A percentile compares a stretch with the other conserved stretches of the same genome.
Conservation (phyloP, 2,113 vertebrate genomes). For the Silurus meridionalis region DNA sequence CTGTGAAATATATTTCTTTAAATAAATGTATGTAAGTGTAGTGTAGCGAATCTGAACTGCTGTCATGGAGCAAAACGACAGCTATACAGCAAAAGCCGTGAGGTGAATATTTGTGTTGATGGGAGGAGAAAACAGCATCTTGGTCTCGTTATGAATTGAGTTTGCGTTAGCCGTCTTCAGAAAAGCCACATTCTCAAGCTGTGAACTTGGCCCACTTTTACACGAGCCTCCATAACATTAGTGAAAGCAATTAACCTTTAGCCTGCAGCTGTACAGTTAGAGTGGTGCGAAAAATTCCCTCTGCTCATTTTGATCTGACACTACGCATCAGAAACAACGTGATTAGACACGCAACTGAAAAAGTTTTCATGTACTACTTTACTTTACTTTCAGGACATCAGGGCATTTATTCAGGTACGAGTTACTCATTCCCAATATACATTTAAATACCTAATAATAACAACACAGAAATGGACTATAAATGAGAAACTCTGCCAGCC, state of each 20-base stretch:
- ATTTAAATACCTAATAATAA: neutral
- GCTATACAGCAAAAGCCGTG: neutral
- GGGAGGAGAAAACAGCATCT: slow-evolving; percentile 18
- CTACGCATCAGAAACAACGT: slow-evolving; percentile 24
- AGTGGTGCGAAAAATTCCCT: slow-evolving; percentile 30
- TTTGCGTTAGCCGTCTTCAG: slow-evolving; percentile 30
- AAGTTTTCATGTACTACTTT: neutral
- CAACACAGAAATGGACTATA: neutral
- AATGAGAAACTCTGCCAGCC: slow-evolving; percentile 16
- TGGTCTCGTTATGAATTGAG: slow-evolving; percentile 29
- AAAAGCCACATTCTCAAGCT: slow-evolving; percentile 48
- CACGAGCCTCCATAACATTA: slow-evolving; percentile 54
- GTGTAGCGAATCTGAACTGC: neutral
- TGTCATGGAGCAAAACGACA: neutral
- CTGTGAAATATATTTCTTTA: neutral
- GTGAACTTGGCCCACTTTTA: slow-evolving; percentile 50
- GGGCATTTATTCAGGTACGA: neutral
- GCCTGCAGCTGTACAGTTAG: slow-evolving; percentile 51
- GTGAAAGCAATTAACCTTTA: slow-evolving; percentile 59
- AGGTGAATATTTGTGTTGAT: slow-evolving; percentile 15
- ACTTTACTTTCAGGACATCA: neutral
- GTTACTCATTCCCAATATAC: neutral
- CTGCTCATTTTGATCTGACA: slow-evolving; percentile 38
- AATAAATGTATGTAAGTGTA: neutral
- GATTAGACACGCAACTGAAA: slow-evolving; percentile 6